Evolutionary conservation across 2,888 invertebrate genomes (phyloP).

Genomic region (Ptychoptera contaminata): DNA sequence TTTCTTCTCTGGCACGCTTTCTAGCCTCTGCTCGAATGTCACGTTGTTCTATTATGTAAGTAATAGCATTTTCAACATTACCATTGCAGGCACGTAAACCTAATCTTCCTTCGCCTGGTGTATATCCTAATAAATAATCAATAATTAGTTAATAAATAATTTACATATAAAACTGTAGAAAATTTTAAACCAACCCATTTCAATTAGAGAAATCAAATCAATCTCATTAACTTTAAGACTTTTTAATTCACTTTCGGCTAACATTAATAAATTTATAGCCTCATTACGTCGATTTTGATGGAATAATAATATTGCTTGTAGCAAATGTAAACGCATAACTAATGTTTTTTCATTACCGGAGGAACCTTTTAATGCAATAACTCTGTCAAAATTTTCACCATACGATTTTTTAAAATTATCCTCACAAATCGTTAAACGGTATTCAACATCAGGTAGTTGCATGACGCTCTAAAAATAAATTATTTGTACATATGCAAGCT

Average conservation of each 20-base stretch:
- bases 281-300: slow-evolving; percentile 55
- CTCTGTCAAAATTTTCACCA: slow-evolving; percentile 45
- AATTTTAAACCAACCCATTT: slow-evolving; percentile 33
- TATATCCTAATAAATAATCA: slow-evolving; percentile 38
- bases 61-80: slow-evolving; percentile 43
- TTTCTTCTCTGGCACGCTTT: slow-evolving; percentile 35
- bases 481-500: neutral
- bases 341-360: slow-evolving; percentile 52
- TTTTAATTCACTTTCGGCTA: slow-evolving; percentile 48
- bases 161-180: too few species aligned
- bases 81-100: slow-evolving; percentile 46
- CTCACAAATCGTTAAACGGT: slow-evolving; percentile 50
- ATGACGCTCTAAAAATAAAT: slow-evolving; percentile 39
- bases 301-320: slow-evolving; percentile 65
- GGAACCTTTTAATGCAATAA: slow-evolving; percentile 40
- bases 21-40: slow-evolving; percentile 34
- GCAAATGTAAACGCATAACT: slow-evolving; percentile 58
- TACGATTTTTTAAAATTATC: slow-evolving; percentile 46
- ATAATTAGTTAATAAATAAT: slow-evolving; percentile 15
- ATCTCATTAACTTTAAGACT: slow-evolving; percentile 42
- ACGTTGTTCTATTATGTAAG: slow-evolving; percentile 42
- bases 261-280: slow-evolving; percentile 40
- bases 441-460: slow-evolving; percentile 56
- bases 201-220: slow-evolving; percentile 35
- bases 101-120: slow-evolving; percentile 47